Evolutionary conservation across 2,888 invertebrate species (phyloP).

Genomic region (Cacoxenus indagator): DNA sequence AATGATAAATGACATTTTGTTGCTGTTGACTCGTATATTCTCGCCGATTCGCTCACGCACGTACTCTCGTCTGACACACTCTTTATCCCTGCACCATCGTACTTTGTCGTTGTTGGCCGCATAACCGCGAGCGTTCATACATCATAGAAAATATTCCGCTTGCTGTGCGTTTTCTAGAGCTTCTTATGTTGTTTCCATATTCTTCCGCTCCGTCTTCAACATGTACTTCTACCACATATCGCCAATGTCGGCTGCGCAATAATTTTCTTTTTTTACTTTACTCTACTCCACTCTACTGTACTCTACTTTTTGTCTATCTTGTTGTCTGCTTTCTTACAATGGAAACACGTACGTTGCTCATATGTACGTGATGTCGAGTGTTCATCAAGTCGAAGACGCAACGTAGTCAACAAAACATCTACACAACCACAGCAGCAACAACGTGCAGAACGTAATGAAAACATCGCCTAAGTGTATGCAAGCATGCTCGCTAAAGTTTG

Average conservation of each 20-base stretch:
- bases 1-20: constrained; percentile 66
- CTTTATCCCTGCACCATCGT: too few species aligned
- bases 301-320: constrained; percentile 22
- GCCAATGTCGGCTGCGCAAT: constrained; percentile 11
- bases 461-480: constrained; percentile 48
- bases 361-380: constrained; percentile 66
- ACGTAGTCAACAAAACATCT: constrained; percentile 25
- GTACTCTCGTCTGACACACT: background rate
- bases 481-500: constrained; percentile 11
- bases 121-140: constrained; percentile 56
- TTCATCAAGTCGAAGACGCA: constrained; percentile 56
- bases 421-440: constrained; percentile 25
- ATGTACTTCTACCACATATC: background rate
- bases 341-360: constrained; percentile 65
- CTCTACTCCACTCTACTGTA: constrained; percentile 30
- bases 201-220: background rate
- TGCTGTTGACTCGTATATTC: constrained; percentile 27
- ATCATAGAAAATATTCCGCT: constrained; percentile 35
- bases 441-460: constrained; percentile 47
- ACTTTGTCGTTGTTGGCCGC: constrained; percentile 30
- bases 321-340: constrained; percentile 47
- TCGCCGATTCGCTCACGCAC: constrained; percentile 18
- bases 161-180: constrained; percentile 24
- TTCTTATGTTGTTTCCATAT: background rate
- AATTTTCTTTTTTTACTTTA: constrained; percentile 8